Percentiles rank a stretch among this genome's conserved stretches.
These are phyloP conservation scores for Crocallis elinguaria DNA, from an alignment of 2,888 invertebrate genomes.

Conservation along the genomic window DNA sequence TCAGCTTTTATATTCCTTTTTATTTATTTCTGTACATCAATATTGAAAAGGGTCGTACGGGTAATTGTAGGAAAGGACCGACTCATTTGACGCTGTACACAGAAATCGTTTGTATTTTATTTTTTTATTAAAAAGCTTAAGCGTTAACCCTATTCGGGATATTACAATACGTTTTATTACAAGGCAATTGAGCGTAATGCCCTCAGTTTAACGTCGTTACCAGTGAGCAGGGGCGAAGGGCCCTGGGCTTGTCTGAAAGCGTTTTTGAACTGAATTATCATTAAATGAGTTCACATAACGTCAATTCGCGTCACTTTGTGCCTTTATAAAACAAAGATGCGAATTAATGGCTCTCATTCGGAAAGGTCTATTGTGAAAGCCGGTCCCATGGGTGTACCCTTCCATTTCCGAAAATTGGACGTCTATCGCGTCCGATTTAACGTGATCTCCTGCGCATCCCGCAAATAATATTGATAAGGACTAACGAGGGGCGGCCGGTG, in stretches of 20 bases:
- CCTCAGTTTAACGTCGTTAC: constrained; percentile 34
- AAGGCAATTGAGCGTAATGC: constrained; percentile 37
- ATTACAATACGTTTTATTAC: constrained; percentile 41
- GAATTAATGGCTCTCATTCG: constrained; percentile 82
- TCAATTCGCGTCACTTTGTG: constrained; percentile 77
- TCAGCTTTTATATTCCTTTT: constrained; percentile 30
- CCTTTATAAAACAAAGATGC: constrained; percentile 82
- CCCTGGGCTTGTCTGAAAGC: constrained; percentile 45
- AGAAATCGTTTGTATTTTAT: constrained; percentile 29
- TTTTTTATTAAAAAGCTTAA: constrained; percentile 34
- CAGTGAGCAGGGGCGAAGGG: constrained; percentile 25
- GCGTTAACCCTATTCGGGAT: constrained; percentile 28
- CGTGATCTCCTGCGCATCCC: constrained; percentile 57
- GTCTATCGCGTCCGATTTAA: constrained; percentile 65
- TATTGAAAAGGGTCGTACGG: constrained; percentile 38
- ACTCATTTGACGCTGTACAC: constrained; percentile 29
- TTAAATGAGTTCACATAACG: constrained; percentile 73
- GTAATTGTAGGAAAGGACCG: constrained; percentile 35
- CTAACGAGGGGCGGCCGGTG: constrained; percentile 52
- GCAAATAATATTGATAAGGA: constrained; percentile 60
- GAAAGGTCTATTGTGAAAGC: constrained; percentile 79
- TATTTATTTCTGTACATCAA: constrained; percentile 37
- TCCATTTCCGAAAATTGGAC: constrained; percentile 82
- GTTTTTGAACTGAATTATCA: constrained; percentile 66
- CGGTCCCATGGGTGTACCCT: constrained; percentile 76